These are phyloP conservation scores for Portevinia maculata DNA, from an alignment of 2,888 invertebrate genomes.

Conservation along the genomic window DNA sequence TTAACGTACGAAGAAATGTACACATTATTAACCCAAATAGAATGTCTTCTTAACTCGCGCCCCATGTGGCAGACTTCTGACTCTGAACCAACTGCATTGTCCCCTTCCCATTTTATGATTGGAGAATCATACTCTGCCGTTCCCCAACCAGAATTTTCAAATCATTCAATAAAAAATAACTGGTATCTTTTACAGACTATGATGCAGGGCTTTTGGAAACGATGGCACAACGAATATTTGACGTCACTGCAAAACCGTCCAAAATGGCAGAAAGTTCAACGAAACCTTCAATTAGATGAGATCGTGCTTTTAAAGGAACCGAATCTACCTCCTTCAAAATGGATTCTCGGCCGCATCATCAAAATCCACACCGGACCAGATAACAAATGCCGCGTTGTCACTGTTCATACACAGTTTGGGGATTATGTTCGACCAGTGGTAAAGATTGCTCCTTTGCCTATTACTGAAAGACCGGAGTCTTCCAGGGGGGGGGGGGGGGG, in stretches of 20 bases:
- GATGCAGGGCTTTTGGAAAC: slow-evolving; percentile 50
- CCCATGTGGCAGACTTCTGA: slow-evolving; percentile 21
- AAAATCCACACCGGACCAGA: slow-evolving; percentile 23
- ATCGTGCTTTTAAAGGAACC: slow-evolving; percentile 13
- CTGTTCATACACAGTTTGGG: slow-evolving; percentile 20
- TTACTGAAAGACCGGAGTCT: slow-evolving; percentile 42
- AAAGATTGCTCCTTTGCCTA: slow-evolving; percentile 24
- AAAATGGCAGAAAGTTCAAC: slow-evolving; percentile 25
- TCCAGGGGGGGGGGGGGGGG: no score
- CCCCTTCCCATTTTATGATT: slow-evolving; percentile 10
- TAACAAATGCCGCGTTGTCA: slow-evolving; percentile 19
- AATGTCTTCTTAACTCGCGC: not conserved
- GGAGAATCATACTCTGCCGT: slow-evolving; percentile 10
- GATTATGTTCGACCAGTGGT: slow-evolving; percentile 25
- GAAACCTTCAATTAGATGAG: not conserved
- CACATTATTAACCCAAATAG: not conserved
- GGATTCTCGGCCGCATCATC: slow-evolving; percentile 32
- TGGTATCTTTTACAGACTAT: slow-evolving; percentile 32
- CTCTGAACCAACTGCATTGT: not conserved
- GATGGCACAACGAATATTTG: slow-evolving; percentile 42
- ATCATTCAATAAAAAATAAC: slow-evolving; percentile 5
- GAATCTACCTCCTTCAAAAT: slow-evolving; percentile 28
- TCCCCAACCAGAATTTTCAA: slow-evolving; percentile 19
- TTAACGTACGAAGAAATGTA: slow-evolving; percentile 26
- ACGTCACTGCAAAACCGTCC: slow-evolving; percentile 21